These are phyloP conservation scores for Archips crataeganus DNA, from an alignment of 2,888 invertebrate species.

Conservation along the genomic window DNA sequence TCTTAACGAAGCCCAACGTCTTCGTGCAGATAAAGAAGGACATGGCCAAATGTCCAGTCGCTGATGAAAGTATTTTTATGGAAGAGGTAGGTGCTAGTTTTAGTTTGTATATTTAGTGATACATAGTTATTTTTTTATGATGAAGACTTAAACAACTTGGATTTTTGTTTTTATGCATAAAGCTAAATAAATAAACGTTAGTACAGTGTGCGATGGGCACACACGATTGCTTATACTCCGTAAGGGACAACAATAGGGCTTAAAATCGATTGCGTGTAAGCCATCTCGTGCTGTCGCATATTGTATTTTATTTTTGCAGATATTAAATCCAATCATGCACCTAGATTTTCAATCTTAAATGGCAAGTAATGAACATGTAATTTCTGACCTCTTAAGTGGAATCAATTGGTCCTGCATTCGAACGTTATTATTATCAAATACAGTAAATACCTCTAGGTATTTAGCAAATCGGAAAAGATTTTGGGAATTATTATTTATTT, in stretches of 20 bases:
- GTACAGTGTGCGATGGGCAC: constrained; percentile 11
- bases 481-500: too few species aligned
- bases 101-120: constrained; percentile 29
- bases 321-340: constrained; percentile 5
- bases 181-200: not conserved
- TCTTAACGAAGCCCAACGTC: constrained; percentile 89
- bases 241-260: constrained; percentile 66
- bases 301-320: constrained; percentile 65
- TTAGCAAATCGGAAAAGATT: too few species aligned
- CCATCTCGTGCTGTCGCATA: constrained; percentile 55
- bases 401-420: constrained; percentile 10
- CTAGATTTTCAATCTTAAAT: not conserved
- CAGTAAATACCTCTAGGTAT: too few species aligned
- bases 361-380: not conserved
- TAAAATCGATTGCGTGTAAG: constrained; percentile 70
- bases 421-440: too few species aligned
- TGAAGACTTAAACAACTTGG: not conserved
- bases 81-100: constrained; percentile 64
- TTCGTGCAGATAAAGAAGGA: constrained; percentile 88
- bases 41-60: constrained; percentile 88
- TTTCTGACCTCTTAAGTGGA: constrained; percentile 16
- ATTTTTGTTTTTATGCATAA: not conserved
- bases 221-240: constrained; percentile 40
- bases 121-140: not conserved
- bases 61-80: constrained; percentile 70